Conservation (phyloP, 1,140 invertebrate species). For the Ips typographus region DNA sequence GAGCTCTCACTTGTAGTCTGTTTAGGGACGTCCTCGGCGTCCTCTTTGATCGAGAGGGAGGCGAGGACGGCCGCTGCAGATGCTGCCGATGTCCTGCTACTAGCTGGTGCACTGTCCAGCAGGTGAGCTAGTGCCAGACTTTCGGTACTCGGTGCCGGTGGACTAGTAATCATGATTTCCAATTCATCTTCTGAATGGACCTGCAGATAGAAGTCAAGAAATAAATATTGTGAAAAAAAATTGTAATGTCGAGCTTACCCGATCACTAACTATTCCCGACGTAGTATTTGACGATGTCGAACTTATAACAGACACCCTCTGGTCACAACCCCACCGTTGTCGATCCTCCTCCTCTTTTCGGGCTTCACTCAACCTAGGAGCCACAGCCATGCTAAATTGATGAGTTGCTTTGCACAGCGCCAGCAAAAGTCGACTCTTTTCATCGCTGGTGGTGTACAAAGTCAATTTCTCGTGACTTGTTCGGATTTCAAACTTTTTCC, state of each 20-base stretch:
- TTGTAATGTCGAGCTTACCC: slow-evolving; percentile 52
- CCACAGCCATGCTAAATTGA: slow-evolving; percentile 92
- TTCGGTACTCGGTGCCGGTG: slow-evolving; percentile 72
- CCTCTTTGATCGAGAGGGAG: slow-evolving; percentile 49
- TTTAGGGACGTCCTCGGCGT: slow-evolving; percentile 42
- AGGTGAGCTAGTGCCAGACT: slow-evolving; percentile 72
- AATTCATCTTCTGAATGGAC: slow-evolving; percentile 89
- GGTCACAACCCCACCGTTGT: slow-evolving; percentile 60
- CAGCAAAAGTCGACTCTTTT: slow-evolving; percentile 87
- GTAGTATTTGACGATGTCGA: slow-evolving; percentile 92
- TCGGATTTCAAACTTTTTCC: slow-evolving; percentile 95
- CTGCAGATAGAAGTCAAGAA: neutral
- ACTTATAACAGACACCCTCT: slow-evolving; percentile 88
- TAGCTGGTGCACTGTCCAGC: slow-evolving; percentile 61
- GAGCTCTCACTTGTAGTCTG: slow-evolving; percentile 48
- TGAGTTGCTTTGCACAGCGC: slow-evolving; percentile 88
- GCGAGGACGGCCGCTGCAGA: slow-evolving; percentile 49
- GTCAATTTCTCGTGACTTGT: slow-evolving; percentile 85
- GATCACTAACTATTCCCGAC: slow-evolving; percentile 91
- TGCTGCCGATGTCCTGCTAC: slow-evolving; percentile 57
- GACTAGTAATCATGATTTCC: slow-evolving; percentile 79
- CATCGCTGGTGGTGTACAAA: slow-evolving; percentile 86
- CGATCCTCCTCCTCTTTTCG: slow-evolving; percentile 69
- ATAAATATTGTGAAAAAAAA: neutral
- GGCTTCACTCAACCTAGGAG: slow-evolving; percentile 78